Base-by-base conservation (phyloP, 2,888 invertebrate species). In the Crossocerus cetratus region DNA sequence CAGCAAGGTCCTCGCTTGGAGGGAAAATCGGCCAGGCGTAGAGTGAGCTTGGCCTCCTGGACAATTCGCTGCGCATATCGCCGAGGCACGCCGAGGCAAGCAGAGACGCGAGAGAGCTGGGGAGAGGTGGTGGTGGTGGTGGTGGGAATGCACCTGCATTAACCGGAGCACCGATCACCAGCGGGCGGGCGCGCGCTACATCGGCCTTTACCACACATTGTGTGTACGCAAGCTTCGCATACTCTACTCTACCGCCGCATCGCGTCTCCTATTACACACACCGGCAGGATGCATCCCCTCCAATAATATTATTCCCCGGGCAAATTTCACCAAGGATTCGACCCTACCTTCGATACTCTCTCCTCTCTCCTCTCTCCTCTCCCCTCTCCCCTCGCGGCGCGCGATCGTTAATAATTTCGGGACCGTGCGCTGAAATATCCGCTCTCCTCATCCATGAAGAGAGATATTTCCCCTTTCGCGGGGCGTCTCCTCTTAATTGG, bases 11-110 rank as follows among this genome's bases (percentile, higher is more conserved):
- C 49, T 49, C 43, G 43, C 43, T 43, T 16, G 53, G 65, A 72
- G 62, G 54, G 44, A 57, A 44, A 65, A 72, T 74, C 62, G 69
- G 54, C 44, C 55, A 65, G 43, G 54, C 42, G 64, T 67, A 59
- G 65, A 77, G 72, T 80, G 72, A 58, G 76, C 72, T 78, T 81
- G 61, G 71, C 60, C 32, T 32, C 32, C 60, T 60, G 55, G 56
- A 70, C 54, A 71, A 81, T 76, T 81, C 76, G 65, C 18, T 71
- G 69, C 69, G 66, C 64, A 78, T 72, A 74, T 55, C 81, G 75
- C n/a, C n/a, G n/a, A n/a, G n/a, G n/a, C 59, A 67, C 44, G n/a
- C n/a, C n/a, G n/a, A 59, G 60, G 22, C 60, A 76, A 32, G 32
- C 32, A 32, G 32, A 32, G 1, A 32, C 8, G n/a, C n/a, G n/a